A percentile compares a stretch with the other conserved stretches of the same genome.
Conservation (phyloP, 2,888 invertebrate species). For the Aethes cnicana region DNA sequence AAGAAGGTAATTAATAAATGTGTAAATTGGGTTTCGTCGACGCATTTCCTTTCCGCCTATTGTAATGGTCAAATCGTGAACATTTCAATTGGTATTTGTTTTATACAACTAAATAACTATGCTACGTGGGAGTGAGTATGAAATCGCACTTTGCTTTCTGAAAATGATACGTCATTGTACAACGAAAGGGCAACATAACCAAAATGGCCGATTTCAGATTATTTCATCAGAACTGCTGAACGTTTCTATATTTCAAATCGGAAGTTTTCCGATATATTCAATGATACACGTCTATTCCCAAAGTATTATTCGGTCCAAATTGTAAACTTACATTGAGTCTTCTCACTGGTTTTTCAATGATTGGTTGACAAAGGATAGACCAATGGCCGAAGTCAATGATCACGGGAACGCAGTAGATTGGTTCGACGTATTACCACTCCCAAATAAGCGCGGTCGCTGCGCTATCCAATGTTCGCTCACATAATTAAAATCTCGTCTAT, state of each 20-base stretch:
- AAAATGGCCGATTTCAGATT: slow-evolving; percentile 77
- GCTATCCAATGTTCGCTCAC: slow-evolving; percentile 71
- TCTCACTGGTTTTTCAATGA: slow-evolving; percentile 90
- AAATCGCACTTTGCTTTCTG: slow-evolving; percentile 17
- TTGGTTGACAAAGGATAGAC: slow-evolving; percentile 94
- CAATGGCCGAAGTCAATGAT: slow-evolving; percentile 91
- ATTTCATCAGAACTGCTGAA: slow-evolving; percentile 51
- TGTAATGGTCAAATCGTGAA: too few relatives aligned
- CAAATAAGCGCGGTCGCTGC: slow-evolving; percentile 69
- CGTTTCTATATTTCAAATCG: slow-evolving; percentile 38
- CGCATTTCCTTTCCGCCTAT: too few relatives aligned
- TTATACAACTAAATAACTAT: too few relatives aligned
- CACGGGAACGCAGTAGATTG: slow-evolving; percentile 88
- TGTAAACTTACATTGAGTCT: slow-evolving; percentile 77
- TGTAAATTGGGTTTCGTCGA: not conserved
- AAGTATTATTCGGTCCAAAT: slow-evolving; percentile 64
- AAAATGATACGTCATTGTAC: slow-evolving; percentile 60
- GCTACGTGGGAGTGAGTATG: too few relatives aligned
- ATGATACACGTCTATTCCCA: slow-evolving; percentile 46
- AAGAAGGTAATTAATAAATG: not conserved
- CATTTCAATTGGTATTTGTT: not conserved
- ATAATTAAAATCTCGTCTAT: slow-evolving; percentile 74
- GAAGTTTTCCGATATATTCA: slow-evolving; percentile 43
- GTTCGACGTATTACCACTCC: slow-evolving; percentile 85
- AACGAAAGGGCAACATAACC: slow-evolving; percentile 68